Conservation (phyloP, 2,888 invertebrate genomes). For the Psylliodes chrysocephalus region DNA sequence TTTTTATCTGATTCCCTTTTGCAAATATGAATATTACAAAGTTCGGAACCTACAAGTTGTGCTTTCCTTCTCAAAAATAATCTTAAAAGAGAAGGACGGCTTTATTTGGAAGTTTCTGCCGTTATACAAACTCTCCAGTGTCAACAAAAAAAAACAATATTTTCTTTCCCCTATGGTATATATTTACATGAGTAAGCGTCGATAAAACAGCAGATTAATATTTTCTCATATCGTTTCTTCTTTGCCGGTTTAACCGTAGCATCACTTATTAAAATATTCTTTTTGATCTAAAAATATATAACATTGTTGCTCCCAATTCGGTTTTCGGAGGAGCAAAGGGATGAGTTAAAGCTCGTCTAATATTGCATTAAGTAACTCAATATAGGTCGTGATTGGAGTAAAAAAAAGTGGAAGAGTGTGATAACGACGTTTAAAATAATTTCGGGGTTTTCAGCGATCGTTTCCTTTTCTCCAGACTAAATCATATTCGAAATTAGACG, state of each 20-base stretch:
- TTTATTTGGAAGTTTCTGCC: too few relatives aligned
- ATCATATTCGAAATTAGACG: neutral
- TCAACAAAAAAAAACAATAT: conserved; percentile 2
- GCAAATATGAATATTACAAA: too few relatives aligned
- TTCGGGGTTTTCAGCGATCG: conserved; percentile 6
- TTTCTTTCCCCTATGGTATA: conserved; percentile 7
- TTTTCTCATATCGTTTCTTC: conserved; percentile 7
- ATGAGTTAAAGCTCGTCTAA: conserved; percentile 10
- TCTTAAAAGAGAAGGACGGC: too few relatives aligned
- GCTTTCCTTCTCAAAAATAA: too few relatives aligned
- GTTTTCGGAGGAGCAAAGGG: conserved; percentile 6
- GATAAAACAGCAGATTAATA: conserved; percentile 10
- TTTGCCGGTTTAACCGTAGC: neutral
- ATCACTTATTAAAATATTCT: conserved; percentile 27
- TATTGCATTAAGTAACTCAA: conserved; percentile 10
- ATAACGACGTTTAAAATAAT: conserved; percentile 22
- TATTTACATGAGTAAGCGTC: conserved; percentile 1
- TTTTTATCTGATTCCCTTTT: too few relatives aligned
- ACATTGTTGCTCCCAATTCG: conserved; percentile 17
- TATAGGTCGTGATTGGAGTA: conserved; percentile 17
- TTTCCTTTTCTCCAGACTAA: conserved; percentile 1
- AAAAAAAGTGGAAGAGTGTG: conserved; percentile 18
- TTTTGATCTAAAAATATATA: conserved; percentile 22
- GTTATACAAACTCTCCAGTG: neutral
- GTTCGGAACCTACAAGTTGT: too few relatives aligned